Base-by-base conservation (phyloP, 2,888 invertebrate genomes). In the Punctoribates punctum region DNA sequence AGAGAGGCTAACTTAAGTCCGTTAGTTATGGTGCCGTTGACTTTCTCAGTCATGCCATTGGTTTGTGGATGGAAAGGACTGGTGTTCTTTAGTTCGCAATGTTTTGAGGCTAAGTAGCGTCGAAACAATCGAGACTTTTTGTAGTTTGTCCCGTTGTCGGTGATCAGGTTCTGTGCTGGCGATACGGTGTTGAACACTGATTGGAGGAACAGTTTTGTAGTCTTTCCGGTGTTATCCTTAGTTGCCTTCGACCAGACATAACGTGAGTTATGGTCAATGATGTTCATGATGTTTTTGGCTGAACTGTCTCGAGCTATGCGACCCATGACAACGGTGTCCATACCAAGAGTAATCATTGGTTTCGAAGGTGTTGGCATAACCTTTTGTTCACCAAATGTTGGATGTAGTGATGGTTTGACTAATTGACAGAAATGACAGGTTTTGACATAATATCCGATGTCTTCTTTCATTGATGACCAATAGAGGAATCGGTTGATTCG, bases 41-140 rank as follows among this genome's bases (percentile, higher is more conserved):
- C 60, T 15, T 27, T 60, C 17, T 60, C 60, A 11, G 25, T 54
- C 6, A 20, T 34, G 15, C 74, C 74, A 38, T 74, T 74, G 3
- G 74, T 74, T 23, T 74, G 62, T 2, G 75, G 75, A 75, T 75
- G 75, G 38, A 67, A 75, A 5, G 75, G 3, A 25, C 25, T 17
- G 15, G 60, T 60, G 15, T 6, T 6, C 8, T 8, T 34, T 4
- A 8, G 34, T 8, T 34, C 34, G 8, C 4, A 4, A 4, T 34
- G 34, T 8, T 34, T 34, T 4, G 4, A 4, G 8, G 34, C 34
- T 8, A 34, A 34, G 8, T 34, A 6, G 5, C 34, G 34, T 34
- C n/a, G n/a, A n/a, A n/a, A n/a, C n/a, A n/a, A n/a, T 34, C 8
- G 34, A 34, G 34, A 6, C 8, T 8, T 34, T 34, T 34, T 34